These are phyloP conservation scores for Zele albiditarsus DNA, from an alignment of 2,888 invertebrate genomes.

Conservation along the genomic window DNA sequence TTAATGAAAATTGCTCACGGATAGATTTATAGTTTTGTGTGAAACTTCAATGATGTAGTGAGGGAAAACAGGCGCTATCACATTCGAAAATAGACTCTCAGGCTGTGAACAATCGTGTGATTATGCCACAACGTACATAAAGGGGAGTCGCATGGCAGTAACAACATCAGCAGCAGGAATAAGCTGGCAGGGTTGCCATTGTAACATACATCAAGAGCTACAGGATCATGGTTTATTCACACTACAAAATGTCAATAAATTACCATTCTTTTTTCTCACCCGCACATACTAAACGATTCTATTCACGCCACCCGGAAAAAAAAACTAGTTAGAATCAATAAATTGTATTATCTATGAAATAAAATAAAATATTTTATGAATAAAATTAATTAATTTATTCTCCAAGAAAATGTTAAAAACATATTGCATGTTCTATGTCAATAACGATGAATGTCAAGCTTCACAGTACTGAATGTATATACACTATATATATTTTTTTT, in stretches of 20 bases:
- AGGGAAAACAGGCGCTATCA: not conserved
- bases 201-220: slow-evolving; percentile 34
- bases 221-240: slow-evolving; percentile 44
- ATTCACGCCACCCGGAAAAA: not conserved
- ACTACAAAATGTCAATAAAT: slow-evolving; percentile 53
- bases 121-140: slow-evolving; percentile 47
- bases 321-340: slow-evolving; percentile 10
- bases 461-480: not conserved
- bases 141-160: not conserved
- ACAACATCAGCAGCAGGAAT: slow-evolving; percentile 10
- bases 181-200: slow-evolving; percentile 26
- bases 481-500: not conserved
- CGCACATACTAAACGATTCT: not conserved
- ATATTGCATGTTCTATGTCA: not conserved
- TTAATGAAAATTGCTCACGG: not conserved
- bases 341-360: slow-evolving; percentile 10
- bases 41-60: not conserved
- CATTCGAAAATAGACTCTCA: slow-evolving; percentile 50
- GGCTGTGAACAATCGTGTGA: slow-evolving; percentile 50
- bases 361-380: not conserved
- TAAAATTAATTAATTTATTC: not conserved
- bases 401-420: not conserved
- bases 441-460: not conserved
- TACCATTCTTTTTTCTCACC: slow-evolving; percentile 46
- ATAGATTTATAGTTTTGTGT: not conserved